Percentiles rank a stretch among this genome's conserved stretches.
Conservation (phyloP, 2,113 vertebrate species). For the Phycodurus eques region DNA sequence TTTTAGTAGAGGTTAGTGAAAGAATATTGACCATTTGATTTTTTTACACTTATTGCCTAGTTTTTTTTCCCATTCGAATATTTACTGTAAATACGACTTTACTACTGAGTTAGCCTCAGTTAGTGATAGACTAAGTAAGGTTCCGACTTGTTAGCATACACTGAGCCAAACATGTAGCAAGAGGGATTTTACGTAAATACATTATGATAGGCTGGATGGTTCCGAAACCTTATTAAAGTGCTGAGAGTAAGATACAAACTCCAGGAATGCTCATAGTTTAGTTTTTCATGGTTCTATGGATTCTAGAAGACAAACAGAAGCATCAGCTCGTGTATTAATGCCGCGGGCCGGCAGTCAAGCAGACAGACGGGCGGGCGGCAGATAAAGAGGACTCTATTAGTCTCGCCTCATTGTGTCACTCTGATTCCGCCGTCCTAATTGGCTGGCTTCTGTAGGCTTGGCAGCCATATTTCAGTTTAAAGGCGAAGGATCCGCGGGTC, state of each 20-base stretch:
- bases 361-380: constrained; percentile 69
- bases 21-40: too few relatives aligned
- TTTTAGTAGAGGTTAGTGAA: too few relatives aligned
- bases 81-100: too few relatives aligned
- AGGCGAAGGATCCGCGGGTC: constrained; percentile 80
- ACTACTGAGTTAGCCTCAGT: too few relatives aligned
- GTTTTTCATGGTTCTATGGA: constrained; percentile 1
- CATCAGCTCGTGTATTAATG: constrained; percentile 68
- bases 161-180: too few relatives aligned
- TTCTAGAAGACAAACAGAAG: constrained; percentile 17
- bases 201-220: neutral
- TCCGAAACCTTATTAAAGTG: neutral
- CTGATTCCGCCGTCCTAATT: constrained; percentile 76
- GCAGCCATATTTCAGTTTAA: constrained; percentile 85
- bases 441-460: constrained; percentile 77
- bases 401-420: constrained; percentile 81
- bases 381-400: constrained; percentile 85
- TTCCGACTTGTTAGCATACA: too few relatives aligned
- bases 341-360: constrained; percentile 60
- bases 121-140: too few relatives aligned
- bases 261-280: neutral
- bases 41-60: too few relatives aligned
- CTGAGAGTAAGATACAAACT: neutral
- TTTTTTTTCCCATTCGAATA: too few relatives aligned
- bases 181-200: too few relatives aligned